Evolutionary conservation across 1,140 invertebrate species (phyloP).

Genomic region (Orius insidiosus): DNA sequence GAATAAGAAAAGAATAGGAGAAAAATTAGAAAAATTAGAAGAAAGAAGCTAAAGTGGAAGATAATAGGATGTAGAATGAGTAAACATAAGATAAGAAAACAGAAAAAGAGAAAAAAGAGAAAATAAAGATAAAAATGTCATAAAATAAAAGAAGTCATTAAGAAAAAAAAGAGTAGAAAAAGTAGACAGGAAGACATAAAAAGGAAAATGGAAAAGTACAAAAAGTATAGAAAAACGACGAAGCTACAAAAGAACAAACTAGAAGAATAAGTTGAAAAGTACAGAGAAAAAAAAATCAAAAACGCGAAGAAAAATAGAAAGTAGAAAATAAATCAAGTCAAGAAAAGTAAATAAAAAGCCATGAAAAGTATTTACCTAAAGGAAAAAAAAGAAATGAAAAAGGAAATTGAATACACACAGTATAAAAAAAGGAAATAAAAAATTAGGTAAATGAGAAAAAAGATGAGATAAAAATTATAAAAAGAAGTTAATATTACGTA

Average conservation of each 20-base stretch:
- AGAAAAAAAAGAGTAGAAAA: background rate
- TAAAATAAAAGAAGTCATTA: conserved; percentile 1
- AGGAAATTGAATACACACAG: no score
- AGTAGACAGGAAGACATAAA: background rate
- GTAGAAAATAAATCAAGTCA: no score
- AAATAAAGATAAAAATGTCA: background rate
- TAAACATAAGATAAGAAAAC: no score
- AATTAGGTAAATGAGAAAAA: background rate
- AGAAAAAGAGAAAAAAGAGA: no score
- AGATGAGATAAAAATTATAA: background rate
- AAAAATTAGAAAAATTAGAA: no score
- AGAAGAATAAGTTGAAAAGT: conserved; percentile 4
- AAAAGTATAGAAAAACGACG: background rate
- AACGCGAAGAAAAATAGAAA: no score
- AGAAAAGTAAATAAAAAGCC: no score
- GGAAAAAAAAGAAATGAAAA: no score
- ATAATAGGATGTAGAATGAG: no score
- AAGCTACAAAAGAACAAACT: background rate
- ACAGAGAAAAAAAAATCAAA: background rate
- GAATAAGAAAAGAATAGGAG: no score
- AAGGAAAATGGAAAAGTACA: background rate
- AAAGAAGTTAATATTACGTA: background rate
- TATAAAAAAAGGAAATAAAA: background rate
- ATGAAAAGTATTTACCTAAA: no score
- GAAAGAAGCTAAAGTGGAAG: no score